These are phyloP conservation scores for Meloidogyne exigua DNA, from an alignment of 1,140 invertebrate genomes.

Conservation along the genomic window DNA sequence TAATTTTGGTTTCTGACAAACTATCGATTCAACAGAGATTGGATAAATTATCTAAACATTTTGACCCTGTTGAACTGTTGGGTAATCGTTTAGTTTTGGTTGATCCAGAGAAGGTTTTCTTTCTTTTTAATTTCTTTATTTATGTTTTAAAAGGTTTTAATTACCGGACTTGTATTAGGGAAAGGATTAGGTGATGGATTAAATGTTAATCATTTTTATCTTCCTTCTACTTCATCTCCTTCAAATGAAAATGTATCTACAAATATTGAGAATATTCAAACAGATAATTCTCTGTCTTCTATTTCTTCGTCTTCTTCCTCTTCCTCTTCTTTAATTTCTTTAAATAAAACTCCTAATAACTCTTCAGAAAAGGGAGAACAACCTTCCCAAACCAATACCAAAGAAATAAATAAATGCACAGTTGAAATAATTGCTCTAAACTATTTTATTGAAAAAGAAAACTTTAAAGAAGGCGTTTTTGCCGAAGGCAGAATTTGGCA, in stretches of 20 bases:
- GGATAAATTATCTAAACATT: background rate
- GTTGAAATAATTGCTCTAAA: constrained; percentile 53
- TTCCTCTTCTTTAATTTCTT: background rate
- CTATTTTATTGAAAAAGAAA: constrained; percentile 45
- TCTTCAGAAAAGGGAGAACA: background rate
- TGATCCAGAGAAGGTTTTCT: constrained; percentile 25
- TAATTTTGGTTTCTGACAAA: constrained; percentile 17
- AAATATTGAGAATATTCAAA: background rate
- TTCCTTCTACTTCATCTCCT: background rate
- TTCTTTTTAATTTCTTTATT: background rate
- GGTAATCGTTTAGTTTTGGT: constrained; percentile 5
- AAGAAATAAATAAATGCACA: constrained; percentile 30
- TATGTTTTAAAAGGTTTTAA: constrained; percentile 41
- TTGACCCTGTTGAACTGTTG: background rate
- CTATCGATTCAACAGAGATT: constrained; percentile 10
- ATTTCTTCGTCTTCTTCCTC: background rate
- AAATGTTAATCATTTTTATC: constrained; percentile 51
- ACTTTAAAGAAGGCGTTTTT: constrained; percentile 41
- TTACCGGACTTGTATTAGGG: constrained; percentile 36
- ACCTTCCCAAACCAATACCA: background rate
- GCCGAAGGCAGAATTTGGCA: constrained; percentile 50
- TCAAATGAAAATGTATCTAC: background rate
- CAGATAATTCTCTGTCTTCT: background rate
- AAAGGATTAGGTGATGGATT: constrained; percentile 51
- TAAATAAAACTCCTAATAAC: background rate